Conservation (phyloP, 2,797 vertebrate species). For the Mustela erminea region DNA sequence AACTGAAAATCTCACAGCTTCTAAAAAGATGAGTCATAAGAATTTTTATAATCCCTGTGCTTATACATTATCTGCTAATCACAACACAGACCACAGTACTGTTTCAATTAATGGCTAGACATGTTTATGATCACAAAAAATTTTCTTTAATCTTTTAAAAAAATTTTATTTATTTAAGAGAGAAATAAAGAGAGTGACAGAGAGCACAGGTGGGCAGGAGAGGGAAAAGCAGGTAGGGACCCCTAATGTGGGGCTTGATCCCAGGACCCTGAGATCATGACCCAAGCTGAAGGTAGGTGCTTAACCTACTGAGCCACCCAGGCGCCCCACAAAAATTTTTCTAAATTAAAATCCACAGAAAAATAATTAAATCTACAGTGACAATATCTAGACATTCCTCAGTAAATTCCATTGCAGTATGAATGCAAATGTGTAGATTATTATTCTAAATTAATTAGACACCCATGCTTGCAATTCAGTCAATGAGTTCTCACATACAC, state of each 20-base stretch:
- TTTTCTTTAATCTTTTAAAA: background rate
- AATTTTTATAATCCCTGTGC: background rate
- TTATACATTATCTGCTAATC: slow-evolving; percentile 14
- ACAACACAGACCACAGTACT: background rate
- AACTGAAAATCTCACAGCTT: slow-evolving; percentile 17
- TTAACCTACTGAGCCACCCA: too few relatives aligned
- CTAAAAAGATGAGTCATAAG: slow-evolving; percentile 39
- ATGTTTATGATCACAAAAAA: background rate
- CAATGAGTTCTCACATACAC: background rate
- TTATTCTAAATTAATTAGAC: slow-evolving; percentile 4
- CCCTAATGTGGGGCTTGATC: too few relatives aligned
- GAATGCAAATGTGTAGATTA: background rate
- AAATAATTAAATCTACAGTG: slow-evolving; percentile 14
- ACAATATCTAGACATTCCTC: background rate
- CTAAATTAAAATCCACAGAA: slow-evolving; percentile 25
- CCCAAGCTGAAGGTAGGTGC: too few relatives aligned
- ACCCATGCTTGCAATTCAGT: background rate
- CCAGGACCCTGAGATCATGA: too few relatives aligned
- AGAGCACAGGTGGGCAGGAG: too few relatives aligned
- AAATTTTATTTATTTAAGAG: background rate
- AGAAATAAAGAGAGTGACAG: background rate
- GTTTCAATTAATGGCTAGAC: slow-evolving; percentile 28
- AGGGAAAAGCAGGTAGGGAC: too few relatives aligned
- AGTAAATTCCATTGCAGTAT: background rate
- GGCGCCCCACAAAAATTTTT: background rate